Base-by-base conservation (phyloP, 1,140 invertebrate genomes). In the Apis florea region DNA sequence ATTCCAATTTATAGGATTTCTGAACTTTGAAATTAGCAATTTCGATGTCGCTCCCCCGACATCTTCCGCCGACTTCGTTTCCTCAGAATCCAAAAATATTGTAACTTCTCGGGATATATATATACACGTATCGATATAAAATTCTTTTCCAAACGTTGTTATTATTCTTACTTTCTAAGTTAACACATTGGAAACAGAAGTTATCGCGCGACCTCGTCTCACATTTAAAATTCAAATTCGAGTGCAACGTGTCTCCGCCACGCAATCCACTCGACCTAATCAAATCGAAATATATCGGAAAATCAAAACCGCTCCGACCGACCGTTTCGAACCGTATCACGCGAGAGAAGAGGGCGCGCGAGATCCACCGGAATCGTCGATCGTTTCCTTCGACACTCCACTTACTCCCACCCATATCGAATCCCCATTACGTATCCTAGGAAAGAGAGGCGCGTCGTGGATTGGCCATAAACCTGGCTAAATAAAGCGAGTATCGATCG, bases 401-500 rank as follows among this genome's bases (percentile, higher is more conserved):
- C 31, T 47, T 59, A 72, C 56, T 59, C 54, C 70, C 54, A 72
- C 70, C 56, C 70, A 59, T 19, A 47, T 61, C 21, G 54, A 31
- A 40, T 21, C 8, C 8, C 31, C 54, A 58, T 72, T 72, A 56
- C 69, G 24, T 17, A 73, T 24, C 19, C 9, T 0, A 21, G 70
- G 24, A 40, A 40, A 31, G 56, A 49, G 10, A 53, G 15, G 6
- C 15, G 53, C 15, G 12, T 51, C 31, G 31, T n/a, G 56, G 31
- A 58, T 61, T 11, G 70, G 19, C 24, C 49, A 8, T 68, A 76
- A 76, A 76, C 19, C 69, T 71, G 0, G 53, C 40, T 74, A 54
- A 73, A 77, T 70, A 77, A 58, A 59, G 40, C 47, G 40, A 56
- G 53, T 59, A 77, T 72, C 49, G 73, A 56, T 58, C 66, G 40